These are phyloP conservation scores for Trogon melanurus DNA, from an alignment of 2,113 vertebrate genomes.

Conservation along the genomic window DNA sequence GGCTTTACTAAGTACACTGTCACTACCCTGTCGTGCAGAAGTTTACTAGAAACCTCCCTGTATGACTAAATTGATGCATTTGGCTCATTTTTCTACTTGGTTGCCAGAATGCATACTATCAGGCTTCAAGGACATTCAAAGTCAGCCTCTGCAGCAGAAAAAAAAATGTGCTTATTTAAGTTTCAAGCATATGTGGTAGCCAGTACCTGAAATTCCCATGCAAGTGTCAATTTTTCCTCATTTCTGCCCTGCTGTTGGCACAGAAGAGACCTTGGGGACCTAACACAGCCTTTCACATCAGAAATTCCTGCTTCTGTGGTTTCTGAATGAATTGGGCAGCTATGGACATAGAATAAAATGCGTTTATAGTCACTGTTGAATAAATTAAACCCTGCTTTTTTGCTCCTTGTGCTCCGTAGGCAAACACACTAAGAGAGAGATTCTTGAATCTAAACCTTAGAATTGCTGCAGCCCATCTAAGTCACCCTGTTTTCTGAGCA, in stretches of 20 bases:
- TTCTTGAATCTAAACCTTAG: not conserved
- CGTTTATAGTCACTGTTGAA: not conserved
- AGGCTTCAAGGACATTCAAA: conserved; percentile 47
- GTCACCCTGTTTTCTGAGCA: not conserved
- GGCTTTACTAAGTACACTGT: conserved; percentile 39
- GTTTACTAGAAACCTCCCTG: conserved; percentile 51
- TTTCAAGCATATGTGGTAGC: not conserved
- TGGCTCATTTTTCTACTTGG: conserved; percentile 33
- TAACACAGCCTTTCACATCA: not conserved
- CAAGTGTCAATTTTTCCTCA: not conserved
- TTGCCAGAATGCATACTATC: conserved; percentile 9
- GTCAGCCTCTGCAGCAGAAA: conserved; percentile 25
- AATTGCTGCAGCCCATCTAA: not conserved
- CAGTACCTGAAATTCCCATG: not conserved
- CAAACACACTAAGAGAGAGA: not conserved
- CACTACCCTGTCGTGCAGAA: conserved; percentile 1
- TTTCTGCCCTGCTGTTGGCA: conserved; percentile 1
- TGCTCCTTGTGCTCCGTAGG: not conserved
- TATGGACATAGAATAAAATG: not conserved
- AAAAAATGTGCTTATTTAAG: not conserved
- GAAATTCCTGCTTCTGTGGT: not conserved
- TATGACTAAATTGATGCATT: conserved; percentile 26
- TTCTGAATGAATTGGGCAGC: not conserved
- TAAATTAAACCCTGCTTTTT: conserved; percentile 1
- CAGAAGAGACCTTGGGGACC: not conserved